Evolutionary conservation across 2,113 vertebrate species (phyloP), one percentile per base, ranked within the genome.

Genomic region (Bostrychus sinensis): DNA sequence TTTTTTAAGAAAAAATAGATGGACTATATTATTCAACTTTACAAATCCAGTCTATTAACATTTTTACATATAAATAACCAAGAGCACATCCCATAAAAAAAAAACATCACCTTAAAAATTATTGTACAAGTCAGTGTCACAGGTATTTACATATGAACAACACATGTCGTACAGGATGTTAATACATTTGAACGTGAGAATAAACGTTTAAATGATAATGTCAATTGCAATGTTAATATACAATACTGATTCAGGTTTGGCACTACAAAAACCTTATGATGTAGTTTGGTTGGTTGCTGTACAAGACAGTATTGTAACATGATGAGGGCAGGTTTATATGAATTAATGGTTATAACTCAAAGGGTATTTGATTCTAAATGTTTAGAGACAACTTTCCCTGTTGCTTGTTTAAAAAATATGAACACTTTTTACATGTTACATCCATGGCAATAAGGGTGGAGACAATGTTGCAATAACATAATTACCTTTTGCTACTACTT

Each of bases 31-130:
- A n/a, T 71, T 75, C 66, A 81, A 56, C 61, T 78, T 77, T 82
- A 79, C 74, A 86, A 86, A 87, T 81, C 45, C 58, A 63, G 19
- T 32, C 75, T 82, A 85, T 87, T 70, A 32, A 87, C 85, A 82
- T 88, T 59, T 86, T n/a, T 89, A 87, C 87, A 88, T 73, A 88
- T 88, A 89, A 87, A 90, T 89, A 87, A 74, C 25, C 66, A 71
- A 16, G 22, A 71, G 66, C 64, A 70, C 56, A 56, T 70, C 42
- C 43, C 12, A 60, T 80, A 62, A 60, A 77, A 72, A 70, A 36
- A 66, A 42, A 13, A 58, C n/a, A n/a, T n/a, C n/a, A n/a, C n/a
- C n/a, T 28, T 70, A 72, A 83, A 78, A 66, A n/a, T 62, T 81
- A 56, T 56, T 50, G 42, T 63, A 70, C 26, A 64, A 19, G 60